Base-by-base conservation (phyloP, 2,888 invertebrate species). In the Antheraea yamamai region DNA sequence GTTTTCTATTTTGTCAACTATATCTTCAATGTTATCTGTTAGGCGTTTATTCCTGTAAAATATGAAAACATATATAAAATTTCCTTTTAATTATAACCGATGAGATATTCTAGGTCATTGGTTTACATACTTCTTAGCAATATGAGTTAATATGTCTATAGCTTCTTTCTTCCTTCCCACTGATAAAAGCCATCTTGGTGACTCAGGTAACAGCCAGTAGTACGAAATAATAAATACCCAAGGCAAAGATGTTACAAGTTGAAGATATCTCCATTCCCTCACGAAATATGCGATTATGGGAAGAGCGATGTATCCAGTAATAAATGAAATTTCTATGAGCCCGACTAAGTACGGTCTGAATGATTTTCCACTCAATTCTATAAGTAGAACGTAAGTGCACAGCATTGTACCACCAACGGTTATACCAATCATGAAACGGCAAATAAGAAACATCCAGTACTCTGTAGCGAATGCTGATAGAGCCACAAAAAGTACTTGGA, bases 161-260 rank as follows among this genome's bases (percentile, higher is more conserved):
- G 97, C 96, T 80, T 96, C 92, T 51, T 96, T 95, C 75, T 95
- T 94, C 77, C 94, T 95, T 0, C 97, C 97, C 2, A 96, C 95
- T 18, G 97, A 96, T 68, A 97, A 95, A 14, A 97, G 91, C 97
- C 97, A 98, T 75, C 97, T 95, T 0, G 98, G 97, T 4, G 97
- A 97, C 91, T 98, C 98, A 0, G 97, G 97, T 75, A 97, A 91
- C 12, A 97, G 84, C 96, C 96, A 97, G 83, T 96, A 96, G 79
- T 96, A 97, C 0, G 95, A 88, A 66, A 96, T 87, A 8, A 97
- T 92, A 58, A 96, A 79, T 12, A 92, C 83, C 87, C 95, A 95
- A 0, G 94, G 94, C 2, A 89, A 81, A 64, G 96, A 96, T 10
- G 96, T 95, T 0, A 93, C 94, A 18, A 96, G 84, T 83, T 96